Percentiles rank a stretch among this genome's conserved stretches.
These are phyloP conservation scores for Stylophora pistillata DNA, from an alignment of 64 coral and sea anemone genomes.

Conservation along the genomic window DNA sequence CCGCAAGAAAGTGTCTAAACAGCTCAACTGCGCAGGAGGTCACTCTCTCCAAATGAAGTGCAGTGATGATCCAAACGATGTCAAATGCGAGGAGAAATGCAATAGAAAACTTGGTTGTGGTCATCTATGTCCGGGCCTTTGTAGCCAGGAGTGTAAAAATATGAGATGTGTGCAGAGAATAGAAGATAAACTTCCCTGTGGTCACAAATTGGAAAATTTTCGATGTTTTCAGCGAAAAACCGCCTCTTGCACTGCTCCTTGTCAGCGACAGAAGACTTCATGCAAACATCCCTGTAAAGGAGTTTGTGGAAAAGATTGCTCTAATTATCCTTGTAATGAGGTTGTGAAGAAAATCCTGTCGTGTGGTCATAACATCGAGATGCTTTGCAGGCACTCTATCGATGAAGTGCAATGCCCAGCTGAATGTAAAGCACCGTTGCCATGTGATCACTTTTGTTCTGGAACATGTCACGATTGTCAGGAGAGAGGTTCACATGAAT, in stretches of 20 bases:
- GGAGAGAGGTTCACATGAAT: slow-evolving; percentile 50
- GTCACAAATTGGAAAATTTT: slow-evolving; percentile 19
- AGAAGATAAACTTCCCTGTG: slow-evolving; percentile 37
- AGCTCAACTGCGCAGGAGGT: slow-evolving; percentile 15
- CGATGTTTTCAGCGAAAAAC: background rate
- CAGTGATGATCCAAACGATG: background rate
- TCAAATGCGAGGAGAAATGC: slow-evolving; percentile 37
- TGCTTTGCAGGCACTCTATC: slow-evolving; percentile 32
- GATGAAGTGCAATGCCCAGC: slow-evolving; percentile 19
- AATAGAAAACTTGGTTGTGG: slow-evolving; percentile 17
- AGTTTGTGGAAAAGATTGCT: slow-evolving; percentile 37
- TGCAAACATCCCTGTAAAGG: slow-evolving; percentile 40
- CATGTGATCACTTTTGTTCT: slow-evolving; percentile 59
- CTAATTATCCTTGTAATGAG: slow-evolving; percentile 21
- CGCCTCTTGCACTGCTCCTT: slow-evolving; percentile 11
- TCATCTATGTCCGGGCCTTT: slow-evolving; percentile 37
- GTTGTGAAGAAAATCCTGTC: slow-evolving; percentile 18
- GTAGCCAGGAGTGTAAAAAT: background rate
- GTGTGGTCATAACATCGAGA: slow-evolving; percentile 54
- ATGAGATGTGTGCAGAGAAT: background rate
- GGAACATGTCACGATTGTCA: slow-evolving; percentile 37
- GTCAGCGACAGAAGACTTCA: background rate
- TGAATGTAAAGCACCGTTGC: slow-evolving; percentile 26
- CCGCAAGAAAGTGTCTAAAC: background rate
- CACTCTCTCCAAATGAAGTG: slow-evolving; percentile 25